phyloP scores from a whole-genome alignment of 2,888 invertebrate genomes.

The Flabesymbios commensalis region DNA sequence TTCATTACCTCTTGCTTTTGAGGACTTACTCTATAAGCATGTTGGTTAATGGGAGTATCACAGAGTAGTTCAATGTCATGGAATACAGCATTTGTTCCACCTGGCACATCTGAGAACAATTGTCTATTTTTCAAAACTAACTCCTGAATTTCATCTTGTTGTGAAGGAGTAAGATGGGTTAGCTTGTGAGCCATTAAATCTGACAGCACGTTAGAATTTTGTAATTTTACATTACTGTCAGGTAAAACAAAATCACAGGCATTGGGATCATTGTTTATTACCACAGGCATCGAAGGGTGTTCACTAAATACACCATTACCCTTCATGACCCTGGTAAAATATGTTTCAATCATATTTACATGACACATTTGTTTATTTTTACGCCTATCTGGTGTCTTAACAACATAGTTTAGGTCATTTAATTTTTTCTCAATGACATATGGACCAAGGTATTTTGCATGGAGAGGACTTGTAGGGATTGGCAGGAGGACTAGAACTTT shows the following conservation, averaged over 20 bases:
- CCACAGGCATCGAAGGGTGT: too few relatives aligned
- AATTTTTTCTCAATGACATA: neutral
- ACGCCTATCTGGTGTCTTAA: neutral
- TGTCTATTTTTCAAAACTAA: too few relatives aligned
- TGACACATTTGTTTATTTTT: constrained; percentile 4
- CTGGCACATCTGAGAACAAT: neutral
- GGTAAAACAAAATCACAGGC: too few relatives aligned
- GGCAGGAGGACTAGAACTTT: constrained; percentile 3
- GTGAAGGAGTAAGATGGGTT: too few relatives aligned
- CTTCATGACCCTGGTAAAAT: too few relatives aligned
- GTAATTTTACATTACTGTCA: too few relatives aligned
- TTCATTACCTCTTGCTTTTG: constrained; percentile 11
- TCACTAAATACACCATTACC: too few relatives aligned
- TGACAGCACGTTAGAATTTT: too few relatives aligned
- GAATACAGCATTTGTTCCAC: neutral
- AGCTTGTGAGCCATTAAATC: too few relatives aligned
- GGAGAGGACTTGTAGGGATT: neutral
- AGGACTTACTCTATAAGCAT: constrained; percentile 5
- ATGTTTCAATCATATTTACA: constrained; percentile 5
- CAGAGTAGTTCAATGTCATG: neutral
- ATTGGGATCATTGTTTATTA: too few relatives aligned
- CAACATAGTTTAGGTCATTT: neutral
- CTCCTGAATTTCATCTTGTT: too few relatives aligned
- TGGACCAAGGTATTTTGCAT: neutral
- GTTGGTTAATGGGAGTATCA: neutral